Conservation (phyloP, 2,797 vertebrate genomes). For the Bufotes viridis region DNA sequence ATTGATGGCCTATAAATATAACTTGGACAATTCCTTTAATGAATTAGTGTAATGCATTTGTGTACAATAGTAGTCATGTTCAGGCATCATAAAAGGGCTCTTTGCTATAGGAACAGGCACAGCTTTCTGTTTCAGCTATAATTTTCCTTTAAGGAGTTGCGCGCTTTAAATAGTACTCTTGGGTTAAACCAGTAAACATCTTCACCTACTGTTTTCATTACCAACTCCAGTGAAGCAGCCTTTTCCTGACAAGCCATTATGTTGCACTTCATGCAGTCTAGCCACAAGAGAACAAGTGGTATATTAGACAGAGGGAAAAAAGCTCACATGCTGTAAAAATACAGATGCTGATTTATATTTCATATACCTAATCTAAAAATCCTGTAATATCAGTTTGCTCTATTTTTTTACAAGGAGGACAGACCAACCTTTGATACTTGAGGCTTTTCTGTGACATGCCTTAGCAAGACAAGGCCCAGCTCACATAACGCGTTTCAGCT, state of each 20-base stretch:
- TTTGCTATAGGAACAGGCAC: too few relatives aligned
- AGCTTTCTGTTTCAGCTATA: too few relatives aligned
- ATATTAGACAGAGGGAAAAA: constrained; percentile 40
- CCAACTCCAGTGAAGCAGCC: constrained; percentile 50
- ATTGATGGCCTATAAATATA: too few relatives aligned
- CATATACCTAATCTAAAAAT: constrained; percentile 53
- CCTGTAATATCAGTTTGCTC: constrained; percentile 51
- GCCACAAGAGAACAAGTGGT: constrained; percentile 53
- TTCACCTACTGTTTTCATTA: constrained; percentile 54
- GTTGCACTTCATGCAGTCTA: constrained; percentile 55
- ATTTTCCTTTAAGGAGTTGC: constrained; percentile 14
- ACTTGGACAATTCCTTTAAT: too few relatives aligned
- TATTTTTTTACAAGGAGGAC: constrained; percentile 42
- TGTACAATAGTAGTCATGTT: too few relatives aligned
- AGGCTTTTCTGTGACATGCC: constrained; percentile 17
- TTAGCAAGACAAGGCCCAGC: constrained; percentile 28
- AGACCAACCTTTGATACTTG: constrained; percentile 54
- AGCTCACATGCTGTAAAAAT: constrained; percentile 46
- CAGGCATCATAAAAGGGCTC: too few relatives aligned
- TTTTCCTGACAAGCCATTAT: constrained; percentile 56
- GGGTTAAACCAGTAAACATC: constrained; percentile 54
- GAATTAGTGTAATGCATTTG: too few relatives aligned
- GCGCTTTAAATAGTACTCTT: constrained; percentile 50
- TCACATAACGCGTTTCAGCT: constrained; percentile 50
- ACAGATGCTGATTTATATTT: constrained; percentile 60